phyloP scores from a whole-genome alignment of 2,888 invertebrate genomes.

The Heliconius ismenius region DNA sequence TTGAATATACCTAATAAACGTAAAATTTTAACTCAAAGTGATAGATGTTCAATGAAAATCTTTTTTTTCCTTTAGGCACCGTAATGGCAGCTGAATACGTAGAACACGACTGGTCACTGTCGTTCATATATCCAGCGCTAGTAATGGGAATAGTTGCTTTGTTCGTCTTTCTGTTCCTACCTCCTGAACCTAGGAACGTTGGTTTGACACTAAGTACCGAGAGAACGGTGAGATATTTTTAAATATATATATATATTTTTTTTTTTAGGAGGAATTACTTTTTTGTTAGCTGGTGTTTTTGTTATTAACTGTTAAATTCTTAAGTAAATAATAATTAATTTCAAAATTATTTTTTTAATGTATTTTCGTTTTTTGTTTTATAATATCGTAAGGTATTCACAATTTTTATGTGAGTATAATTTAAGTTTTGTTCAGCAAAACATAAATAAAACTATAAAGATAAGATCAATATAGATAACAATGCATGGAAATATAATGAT shows the following conservation, averaged over 20 bases:
- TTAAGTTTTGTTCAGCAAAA: too few species aligned
- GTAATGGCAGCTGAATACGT: conserved; percentile 94
- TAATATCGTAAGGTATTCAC: too few species aligned
- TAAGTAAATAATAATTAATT: too few species aligned
- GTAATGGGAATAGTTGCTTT: conserved; percentile 87
- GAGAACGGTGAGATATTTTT: conserved; percentile 40
- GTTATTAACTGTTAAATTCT: too few species aligned
- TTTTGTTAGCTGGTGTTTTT: background rate
- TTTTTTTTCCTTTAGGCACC: conserved; percentile 51
- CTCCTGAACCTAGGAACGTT: conserved; percentile 90
- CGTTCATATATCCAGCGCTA: conserved; percentile 94
- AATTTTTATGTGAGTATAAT: too few species aligned
- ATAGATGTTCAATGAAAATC: too few species aligned
- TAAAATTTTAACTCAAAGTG: too few species aligned
- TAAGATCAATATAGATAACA: too few species aligned
- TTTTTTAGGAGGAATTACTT: background rate
- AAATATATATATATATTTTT: background rate
- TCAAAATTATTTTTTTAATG: background rate
- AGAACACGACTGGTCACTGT: conserved; percentile 93
- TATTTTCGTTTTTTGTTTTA: too few species aligned
- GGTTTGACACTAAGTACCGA: conserved; percentile 73
- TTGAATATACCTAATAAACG: too few species aligned
- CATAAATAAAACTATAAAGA: too few species aligned
- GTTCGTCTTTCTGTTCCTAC: conserved; percentile 90
- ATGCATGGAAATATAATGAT: too few species aligned